These are phyloP conservation scores for Drosophila biarmipes DNA, from an alignment of 1,140 invertebrate species.

Conservation along the genomic window DNA sequence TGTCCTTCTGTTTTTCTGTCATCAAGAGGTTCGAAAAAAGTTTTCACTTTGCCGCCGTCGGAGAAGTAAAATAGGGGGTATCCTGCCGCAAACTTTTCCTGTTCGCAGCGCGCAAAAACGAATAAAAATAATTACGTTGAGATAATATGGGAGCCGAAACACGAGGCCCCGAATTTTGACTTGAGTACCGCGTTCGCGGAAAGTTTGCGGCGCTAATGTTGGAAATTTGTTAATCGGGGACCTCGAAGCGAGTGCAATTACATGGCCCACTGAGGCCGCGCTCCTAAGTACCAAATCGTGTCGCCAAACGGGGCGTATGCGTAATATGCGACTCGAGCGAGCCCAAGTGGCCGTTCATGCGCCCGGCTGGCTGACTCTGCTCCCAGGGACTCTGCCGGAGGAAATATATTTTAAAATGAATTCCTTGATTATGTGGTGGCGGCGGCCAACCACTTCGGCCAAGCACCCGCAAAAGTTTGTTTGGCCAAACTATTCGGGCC, in stretches of 20 bases:
- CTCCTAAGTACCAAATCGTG: constrained; percentile 48
- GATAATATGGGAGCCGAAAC: constrained; percentile 10
- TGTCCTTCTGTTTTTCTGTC: constrained; percentile 33
- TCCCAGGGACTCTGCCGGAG: background rate
- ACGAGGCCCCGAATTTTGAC: constrained; percentile 1
- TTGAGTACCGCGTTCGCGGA: constrained; percentile 3
- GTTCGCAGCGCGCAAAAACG: background rate
- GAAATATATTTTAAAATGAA: constrained; percentile 27
- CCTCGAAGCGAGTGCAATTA: constrained; percentile 47
- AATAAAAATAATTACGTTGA: constrained; percentile 40
- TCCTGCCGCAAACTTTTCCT: constrained; percentile 3
- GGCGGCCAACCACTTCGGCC: constrained; percentile 4
- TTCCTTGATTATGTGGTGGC: constrained; percentile 27
- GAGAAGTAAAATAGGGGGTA: background rate
- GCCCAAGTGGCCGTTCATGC: constrained; percentile 10
- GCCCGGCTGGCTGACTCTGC: background rate
- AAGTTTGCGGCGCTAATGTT: constrained; percentile 52
- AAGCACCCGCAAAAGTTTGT: constrained; percentile 5
- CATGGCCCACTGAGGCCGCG: constrained; percentile 35
- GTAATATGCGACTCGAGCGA: constrained; percentile 2
- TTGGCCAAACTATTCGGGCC: constrained; percentile 21
- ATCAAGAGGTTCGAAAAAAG: constrained; percentile 56
- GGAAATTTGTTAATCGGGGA: constrained; percentile 49
- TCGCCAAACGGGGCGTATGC: constrained; percentile 17
- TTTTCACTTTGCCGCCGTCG: constrained; percentile 20